Evolutionary conservation across 2,797 vertebrate genomes (phyloP), one percentile per base, ranked within the genome.

Genomic region (Tapirus indicus): DNA sequence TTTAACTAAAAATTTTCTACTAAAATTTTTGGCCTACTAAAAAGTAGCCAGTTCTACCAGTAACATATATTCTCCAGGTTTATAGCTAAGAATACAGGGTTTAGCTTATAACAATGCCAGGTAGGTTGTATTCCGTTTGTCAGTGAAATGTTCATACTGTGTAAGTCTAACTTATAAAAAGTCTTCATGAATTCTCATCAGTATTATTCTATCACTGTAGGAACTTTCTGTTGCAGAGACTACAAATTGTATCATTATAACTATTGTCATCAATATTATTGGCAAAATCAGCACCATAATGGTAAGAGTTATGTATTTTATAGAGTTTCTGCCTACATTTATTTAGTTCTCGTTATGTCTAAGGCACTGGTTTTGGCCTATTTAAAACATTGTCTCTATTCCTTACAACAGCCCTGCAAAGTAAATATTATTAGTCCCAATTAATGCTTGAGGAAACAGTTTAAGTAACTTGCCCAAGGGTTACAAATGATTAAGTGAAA

Each of bases 31-130:
- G 38, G 38, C 38, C 38, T 38, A 38, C 38, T 38, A 38, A 38
- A 38, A 38, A 64, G 17, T 78, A 74, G 38, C 27, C 68, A 91
- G 2, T 91, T 97, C 35, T 64, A 21, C 25, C 44, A 64, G 18
- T n/a, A 68, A 44, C 16, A 69, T 88, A 27, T n/a, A 94, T 54
- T 86, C 32, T 79, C 32, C 54, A 32, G 8, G 32, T 58, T 88
- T 91, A 64, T 66, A 72, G 17, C 35, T 75, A 95, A 93, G 47
- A 94, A 77, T 82, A 82, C 11, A 92, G 62, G 84, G 29, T 23
- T 60, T 74, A 66, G 14, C 4, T 74, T 82, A 18, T 66, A 78
- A 83, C 69, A 83, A 56, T 21, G 58, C 18, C 11, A 68, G 10
- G 16, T 60, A 84, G 68, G 47, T 38, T 78, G 44, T 80, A 68